Base-by-base conservation (phyloP, 2,888 invertebrate genomes). In the Drosophila longiperda region DNA sequence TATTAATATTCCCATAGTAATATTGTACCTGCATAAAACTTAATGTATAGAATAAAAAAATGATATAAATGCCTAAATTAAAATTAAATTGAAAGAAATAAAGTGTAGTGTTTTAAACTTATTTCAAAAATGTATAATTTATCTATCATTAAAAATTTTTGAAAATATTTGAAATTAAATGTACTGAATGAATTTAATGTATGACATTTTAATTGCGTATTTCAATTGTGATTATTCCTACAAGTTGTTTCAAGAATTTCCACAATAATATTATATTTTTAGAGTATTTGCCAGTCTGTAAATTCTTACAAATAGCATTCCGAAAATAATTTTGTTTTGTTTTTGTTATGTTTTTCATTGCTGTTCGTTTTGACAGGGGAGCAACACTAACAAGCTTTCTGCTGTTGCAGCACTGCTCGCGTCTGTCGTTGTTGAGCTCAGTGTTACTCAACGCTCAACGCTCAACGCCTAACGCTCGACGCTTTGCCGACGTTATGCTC, bases 301-400 rank as follows among this genome's bases (percentile, higher is more conserved):
- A 53, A 34, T 49, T 7, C 11, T n/a, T 4, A 0, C 1, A 1
- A 38, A 33, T 1, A 5, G 20, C 23, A 48, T 54, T 49, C 53
- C 48, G 48, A 61, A 80, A 64, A 63, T 58, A 52, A 49, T 76
- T 75, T 61, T 29, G 32, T 54, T 8, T 38, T 66, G 38, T 59
- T 50, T 23, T 7, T 45, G 29, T 12, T 55, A 54, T 59, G 23
- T 62, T 62, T 11, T 42, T 36, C 59, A 42, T 50, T 53, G 23
- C 6, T 12, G 45, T 59, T 73, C 50, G 53, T 76, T 70, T 78
- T 81, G 82, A 64, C 73, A 76, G 61, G 78, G 76, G 80, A 60
- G 63, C 63, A 78, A 73, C 80, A 75, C 83, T 88, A 90, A 91
- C 84, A 91, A 83, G 83, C 82, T 90, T 86, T 86, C 82, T 90